Percentiles rank a stretch among this genome's conserved stretches.
These are phyloP conservation scores for Apostichopus californicus DNA, from an alignment of 35 echinoderm and acorn worm genomes.

Conservation along the genomic window DNA sequence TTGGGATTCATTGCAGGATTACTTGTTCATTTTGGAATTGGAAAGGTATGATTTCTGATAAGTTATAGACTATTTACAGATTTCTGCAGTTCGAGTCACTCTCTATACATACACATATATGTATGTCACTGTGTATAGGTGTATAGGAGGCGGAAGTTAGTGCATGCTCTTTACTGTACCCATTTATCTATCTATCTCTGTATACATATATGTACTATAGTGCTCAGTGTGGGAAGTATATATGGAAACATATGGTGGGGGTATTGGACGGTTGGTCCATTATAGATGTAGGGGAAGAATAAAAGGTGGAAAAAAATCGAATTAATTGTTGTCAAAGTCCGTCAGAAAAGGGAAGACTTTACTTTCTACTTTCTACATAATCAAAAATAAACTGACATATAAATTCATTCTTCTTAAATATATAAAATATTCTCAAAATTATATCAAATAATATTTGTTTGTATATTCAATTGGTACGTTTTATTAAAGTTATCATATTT, in stretches of 20 bases:
- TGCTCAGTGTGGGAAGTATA: neutral
- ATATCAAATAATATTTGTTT: no score
- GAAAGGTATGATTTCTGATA: slow-evolving; percentile 48
- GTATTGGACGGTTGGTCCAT: neutral
- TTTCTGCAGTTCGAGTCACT: neutral
- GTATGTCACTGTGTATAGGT: neutral
- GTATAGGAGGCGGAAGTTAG: neutral
- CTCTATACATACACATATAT: neutral
- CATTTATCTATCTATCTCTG: no score
- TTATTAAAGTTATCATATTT: no score
- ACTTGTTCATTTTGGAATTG: slow-evolving; percentile 23
- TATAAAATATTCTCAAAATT: no score
- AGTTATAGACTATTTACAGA: slow-evolving; percentile 8
- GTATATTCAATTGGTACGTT: no score
- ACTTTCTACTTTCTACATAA: no score
- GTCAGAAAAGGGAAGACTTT: no score
- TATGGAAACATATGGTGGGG: slow-evolving; percentile 20
- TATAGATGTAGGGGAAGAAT: neutral
- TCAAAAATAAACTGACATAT: no score
- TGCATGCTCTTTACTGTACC: neutral
- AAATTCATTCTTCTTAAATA: no score
- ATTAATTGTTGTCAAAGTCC: neutral
- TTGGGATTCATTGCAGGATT: slow-evolving; percentile 51
- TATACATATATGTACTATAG: no score
- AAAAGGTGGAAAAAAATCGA: neutral